Conservation (phyloP, 2,113 vertebrate genomes). For the Gymnorhina tibicen region DNA sequence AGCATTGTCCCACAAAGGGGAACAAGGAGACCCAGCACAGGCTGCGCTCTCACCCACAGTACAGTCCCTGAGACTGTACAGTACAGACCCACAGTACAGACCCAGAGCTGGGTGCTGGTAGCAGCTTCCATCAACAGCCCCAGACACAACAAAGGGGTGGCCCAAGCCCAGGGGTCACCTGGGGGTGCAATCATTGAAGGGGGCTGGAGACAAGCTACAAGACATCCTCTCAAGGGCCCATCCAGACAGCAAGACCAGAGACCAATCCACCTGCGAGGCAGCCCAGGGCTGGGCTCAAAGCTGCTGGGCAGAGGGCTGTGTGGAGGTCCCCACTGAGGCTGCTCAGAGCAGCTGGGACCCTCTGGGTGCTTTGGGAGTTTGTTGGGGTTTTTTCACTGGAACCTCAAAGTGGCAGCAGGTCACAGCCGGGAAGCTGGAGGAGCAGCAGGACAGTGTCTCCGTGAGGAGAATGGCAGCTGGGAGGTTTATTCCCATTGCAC, state of each 20-base stretch:
- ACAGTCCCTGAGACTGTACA: background rate
- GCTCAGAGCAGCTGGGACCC: background rate
- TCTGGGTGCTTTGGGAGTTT: background rate
- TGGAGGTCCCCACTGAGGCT: background rate
- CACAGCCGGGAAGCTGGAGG: background rate
- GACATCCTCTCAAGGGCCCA: fast-evolving
- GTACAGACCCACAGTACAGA: background rate
- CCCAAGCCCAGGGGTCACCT: background rate
- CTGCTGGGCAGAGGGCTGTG: background rate
- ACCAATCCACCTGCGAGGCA: fast-evolving
- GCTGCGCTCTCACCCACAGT: background rate
- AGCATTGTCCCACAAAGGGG: background rate
- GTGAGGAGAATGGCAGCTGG: background rate
- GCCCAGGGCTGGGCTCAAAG: background rate
- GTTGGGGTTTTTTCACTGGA: background rate
- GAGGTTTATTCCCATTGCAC: background rate
- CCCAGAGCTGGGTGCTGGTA: background rate
- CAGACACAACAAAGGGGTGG: background rate
- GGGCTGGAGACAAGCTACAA: background rate
- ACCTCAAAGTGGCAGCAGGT: background rate
- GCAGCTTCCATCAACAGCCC: background rate
- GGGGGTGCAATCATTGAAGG: fast-evolving
- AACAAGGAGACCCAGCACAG: background rate
- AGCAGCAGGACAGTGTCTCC: background rate
- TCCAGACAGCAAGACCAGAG: fast-evolving